Percentiles rank a stretch among this genome's conserved stretches.
phyloP scores from a whole-genome alignment of 2,888 invertebrate species.

The Luperina nickerlii region DNA sequence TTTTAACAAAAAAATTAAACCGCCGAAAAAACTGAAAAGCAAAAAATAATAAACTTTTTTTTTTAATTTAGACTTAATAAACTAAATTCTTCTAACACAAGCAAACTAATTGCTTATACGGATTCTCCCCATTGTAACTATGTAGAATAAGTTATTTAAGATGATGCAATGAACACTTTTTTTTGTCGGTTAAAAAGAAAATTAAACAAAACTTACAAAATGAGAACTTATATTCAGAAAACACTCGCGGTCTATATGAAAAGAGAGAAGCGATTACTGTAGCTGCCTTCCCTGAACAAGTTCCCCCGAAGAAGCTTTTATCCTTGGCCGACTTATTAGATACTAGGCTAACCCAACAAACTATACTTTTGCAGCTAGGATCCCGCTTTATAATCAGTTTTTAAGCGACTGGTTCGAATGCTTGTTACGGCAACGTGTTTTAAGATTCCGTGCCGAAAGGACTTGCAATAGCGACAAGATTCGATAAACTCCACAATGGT shows the following conservation, averaged over 20 bases:
- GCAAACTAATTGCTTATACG: no score
- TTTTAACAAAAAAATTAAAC: no score
- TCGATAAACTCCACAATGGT: constrained; percentile 3
- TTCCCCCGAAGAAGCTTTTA: neutral
- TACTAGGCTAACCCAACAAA: neutral
- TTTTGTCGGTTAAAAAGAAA: no score
- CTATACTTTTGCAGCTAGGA: neutral
- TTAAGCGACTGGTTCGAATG: neutral
- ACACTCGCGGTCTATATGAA: neutral
- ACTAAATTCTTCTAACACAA: no score
- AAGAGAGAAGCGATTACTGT: neutral
- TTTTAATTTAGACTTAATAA: no score
- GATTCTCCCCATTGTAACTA: no score
- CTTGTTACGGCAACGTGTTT: neutral
- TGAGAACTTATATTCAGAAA: neutral
- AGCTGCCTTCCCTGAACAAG: neutral
- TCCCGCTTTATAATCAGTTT: neutral
- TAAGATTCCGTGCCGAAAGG: neutral
- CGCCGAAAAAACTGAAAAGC: no score
- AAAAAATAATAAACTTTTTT: no score
- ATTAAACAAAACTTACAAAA: no score
- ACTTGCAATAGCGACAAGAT: neutral
- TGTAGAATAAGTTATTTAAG: no score
- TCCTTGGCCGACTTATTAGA: neutral
- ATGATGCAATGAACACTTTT: no score